Conservation (phyloP, 2,113 vertebrate species). For the Pituophis catenifer region DNA sequence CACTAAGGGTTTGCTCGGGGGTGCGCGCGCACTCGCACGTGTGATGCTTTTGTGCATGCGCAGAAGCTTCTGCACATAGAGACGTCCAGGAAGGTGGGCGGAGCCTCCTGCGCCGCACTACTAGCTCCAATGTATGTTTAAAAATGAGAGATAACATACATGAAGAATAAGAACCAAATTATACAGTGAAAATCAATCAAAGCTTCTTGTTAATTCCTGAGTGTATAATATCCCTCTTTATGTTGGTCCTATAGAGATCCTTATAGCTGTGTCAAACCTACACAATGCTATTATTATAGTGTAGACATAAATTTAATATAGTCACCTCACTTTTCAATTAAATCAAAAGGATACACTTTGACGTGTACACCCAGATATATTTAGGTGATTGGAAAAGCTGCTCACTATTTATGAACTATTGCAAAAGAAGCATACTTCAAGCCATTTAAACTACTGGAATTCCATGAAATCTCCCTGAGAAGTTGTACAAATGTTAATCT, state of each 20-base stretch:
- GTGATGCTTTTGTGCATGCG: too few relatives aligned
- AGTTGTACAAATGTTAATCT: neutral
- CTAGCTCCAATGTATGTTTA: neutral
- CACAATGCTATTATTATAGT: neutral
- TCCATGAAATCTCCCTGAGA: neutral
- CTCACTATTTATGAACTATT: neutral
- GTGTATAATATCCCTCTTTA: neutral
- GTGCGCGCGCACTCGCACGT: too few relatives aligned
- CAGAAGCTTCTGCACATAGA: too few relatives aligned
- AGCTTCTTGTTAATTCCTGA: neutral
- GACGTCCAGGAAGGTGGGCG: too few relatives aligned
- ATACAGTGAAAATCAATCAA: neutral
- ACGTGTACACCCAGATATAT: neutral
- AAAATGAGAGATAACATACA: neutral
- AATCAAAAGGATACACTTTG: neutral
- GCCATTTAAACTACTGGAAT: neutral
- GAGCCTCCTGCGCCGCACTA: too few relatives aligned
- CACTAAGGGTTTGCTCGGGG: too few relatives aligned
- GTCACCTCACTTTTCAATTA: neutral
- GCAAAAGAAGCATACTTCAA: neutral
- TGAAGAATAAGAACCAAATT: neutral
- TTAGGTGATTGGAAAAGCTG: neutral
- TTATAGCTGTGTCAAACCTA: neutral
- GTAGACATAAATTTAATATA: neutral
- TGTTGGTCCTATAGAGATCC: neutral